phyloP scores from a whole-genome alignment of 2,113 vertebrate genomes.

The Sinocyclocheilus anophthalmus region DNA sequence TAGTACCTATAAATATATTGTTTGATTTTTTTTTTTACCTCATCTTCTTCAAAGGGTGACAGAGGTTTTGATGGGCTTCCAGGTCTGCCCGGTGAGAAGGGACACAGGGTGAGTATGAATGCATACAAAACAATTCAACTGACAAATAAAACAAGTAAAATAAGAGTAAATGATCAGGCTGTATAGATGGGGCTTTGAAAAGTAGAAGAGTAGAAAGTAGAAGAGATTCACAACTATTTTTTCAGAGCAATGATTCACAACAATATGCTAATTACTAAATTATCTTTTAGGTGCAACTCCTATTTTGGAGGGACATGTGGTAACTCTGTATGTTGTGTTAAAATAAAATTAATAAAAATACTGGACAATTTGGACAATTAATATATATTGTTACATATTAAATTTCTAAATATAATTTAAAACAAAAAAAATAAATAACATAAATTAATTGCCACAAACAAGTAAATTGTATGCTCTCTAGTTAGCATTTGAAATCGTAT shows the following conservation, averaged over 20 bases:
- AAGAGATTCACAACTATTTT: not conserved
- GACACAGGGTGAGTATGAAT: slow-evolving; percentile 74
- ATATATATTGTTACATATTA: too few relatives aligned
- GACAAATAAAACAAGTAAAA: not conserved
- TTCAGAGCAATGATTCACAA: not conserved
- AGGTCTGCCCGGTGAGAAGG: slow-evolving; percentile 81
- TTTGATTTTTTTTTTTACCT: not conserved
- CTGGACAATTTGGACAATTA: too few relatives aligned
- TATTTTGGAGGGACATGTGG: not conserved
- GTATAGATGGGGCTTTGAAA: not conserved
- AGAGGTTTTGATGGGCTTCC: slow-evolving; percentile 97
- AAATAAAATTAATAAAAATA: too few relatives aligned
- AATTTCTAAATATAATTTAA: too few relatives aligned
- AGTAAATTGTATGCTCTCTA: too few relatives aligned
- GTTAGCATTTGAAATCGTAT: too few relatives aligned
- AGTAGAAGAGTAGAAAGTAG: not conserved
- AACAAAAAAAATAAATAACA: too few relatives aligned
- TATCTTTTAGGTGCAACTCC: not conserved
- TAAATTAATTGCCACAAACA: too few relatives aligned
- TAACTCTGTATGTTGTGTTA: not conserved
- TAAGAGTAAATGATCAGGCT: not conserved
- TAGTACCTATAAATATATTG: not conserved
- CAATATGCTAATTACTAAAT: not conserved
- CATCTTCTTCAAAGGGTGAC: slow-evolving; percentile 81
- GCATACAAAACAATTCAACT: not conserved